Conservation (phyloP, 2,797 vertebrate genomes). For the Helarctos malayanus region DNA sequence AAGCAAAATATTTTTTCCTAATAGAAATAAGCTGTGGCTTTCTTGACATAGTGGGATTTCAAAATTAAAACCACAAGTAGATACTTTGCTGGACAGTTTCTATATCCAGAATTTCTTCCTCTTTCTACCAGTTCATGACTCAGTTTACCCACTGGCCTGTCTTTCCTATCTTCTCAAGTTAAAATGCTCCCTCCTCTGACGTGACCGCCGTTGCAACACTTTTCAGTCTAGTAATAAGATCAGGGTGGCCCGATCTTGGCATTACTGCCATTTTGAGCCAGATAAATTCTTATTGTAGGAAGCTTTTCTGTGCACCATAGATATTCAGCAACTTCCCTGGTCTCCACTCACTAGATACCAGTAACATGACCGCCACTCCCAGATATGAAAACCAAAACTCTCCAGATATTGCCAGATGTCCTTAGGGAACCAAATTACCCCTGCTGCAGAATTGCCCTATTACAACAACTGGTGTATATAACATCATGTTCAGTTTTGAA, state of each 20-base stretch:
- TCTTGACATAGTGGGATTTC: background rate
- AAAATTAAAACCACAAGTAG: background rate
- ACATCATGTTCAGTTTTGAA: background rate
- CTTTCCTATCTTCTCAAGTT: background rate
- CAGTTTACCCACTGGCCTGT: background rate
- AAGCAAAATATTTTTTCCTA: background rate
- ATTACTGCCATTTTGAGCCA: background rate
- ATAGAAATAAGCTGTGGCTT: background rate
- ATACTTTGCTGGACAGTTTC: background rate
- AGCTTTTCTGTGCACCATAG: background rate
- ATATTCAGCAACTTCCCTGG: background rate
- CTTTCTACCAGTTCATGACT: background rate
- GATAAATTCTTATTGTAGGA: background rate
- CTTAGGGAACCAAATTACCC: background rate
- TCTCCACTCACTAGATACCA: background rate
- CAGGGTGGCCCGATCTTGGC: background rate
- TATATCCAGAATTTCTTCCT: background rate
- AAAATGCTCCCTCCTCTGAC: background rate
- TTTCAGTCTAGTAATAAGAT: background rate
- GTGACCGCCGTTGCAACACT: background rate
- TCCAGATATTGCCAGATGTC: background rate
- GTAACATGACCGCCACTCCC: background rate
- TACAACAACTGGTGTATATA: background rate
- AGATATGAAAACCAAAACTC: background rate
- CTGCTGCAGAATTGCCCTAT: background rate